Evolutionary conservation across 2,888 invertebrate species (phyloP), one percentile per base, ranked within the genome.

Genomic region (Magallana nippona): DNA sequence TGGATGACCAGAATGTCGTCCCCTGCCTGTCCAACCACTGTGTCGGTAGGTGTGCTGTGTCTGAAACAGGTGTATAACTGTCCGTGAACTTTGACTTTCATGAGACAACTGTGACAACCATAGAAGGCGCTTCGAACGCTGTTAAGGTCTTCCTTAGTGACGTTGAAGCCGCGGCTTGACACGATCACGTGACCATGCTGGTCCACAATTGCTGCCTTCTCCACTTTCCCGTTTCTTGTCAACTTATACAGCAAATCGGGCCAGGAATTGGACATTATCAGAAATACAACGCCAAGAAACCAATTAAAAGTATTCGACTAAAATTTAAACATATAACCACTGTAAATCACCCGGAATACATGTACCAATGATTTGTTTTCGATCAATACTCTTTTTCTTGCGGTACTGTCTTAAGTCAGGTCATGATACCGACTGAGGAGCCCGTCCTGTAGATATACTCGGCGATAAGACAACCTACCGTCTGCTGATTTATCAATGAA

Each of bases 211-310:
- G 57, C 44, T 17, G 81, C 81, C n/a, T 55, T 81, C 55, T 81
- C 81, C 17, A 81, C 57, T 81, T 81, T 81, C 17, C 81, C 63
- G 62, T 81, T 81, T 60, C 62, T 62, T 13, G 81, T 81, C 19
- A 81, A 32, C 62, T 22, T 81, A 32, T 81, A 57, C 11, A 81
- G 62, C 10, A 81, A 19, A n/a, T 81, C 81, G 11, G 55, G 32
- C 81, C 81, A 81, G 5, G 44, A 55, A 15, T 71, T 71, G 0
- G 71, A 71, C 71, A 71, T 71, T 2, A 15, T 71, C 32, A 2
- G 71, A 32, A 3, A 19, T 71, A 8, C 15, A 27, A 71, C 3
- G 5, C 10, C 44, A 44, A 44, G 44, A 44, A 44, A 44, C 8
- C 5, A 8, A n/a, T n/a, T n/a, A n/a, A n/a, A 44, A 44, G 8